Base-by-base conservation (phyloP, 37 sponge, comb jelly and placozoan genomes). In the Chondrilla cf. caribensis region DNA sequence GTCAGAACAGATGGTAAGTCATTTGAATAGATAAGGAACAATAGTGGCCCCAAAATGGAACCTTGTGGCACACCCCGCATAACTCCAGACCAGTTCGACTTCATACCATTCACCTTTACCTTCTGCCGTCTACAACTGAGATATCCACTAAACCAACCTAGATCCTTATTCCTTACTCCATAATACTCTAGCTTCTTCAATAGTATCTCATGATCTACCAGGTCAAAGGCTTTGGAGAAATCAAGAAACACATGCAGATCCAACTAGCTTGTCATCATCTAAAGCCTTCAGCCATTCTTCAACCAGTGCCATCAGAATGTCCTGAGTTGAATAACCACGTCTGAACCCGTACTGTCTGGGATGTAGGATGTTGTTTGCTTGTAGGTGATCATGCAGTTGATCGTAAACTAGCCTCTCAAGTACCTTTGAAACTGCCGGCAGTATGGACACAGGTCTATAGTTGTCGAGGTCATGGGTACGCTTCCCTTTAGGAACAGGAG, bases 61-160 rank as follows among this genome's bases (percentile, higher is more conserved):
- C 81, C 81, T 37, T 80, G 86, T 26, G 86, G 86, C 19, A 86
- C 86, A 26, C 85, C 85, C 31, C 32, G 66, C 24, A 32, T 36
- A 3, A 86, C 31, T 0, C 41, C 21, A 38, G 42, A 51, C 86
- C 86, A 86, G 26, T 43, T 18, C 3, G 60, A 70, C 2, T 21
- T 37, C 8, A n/a, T 38, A 21, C 14, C 58, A 37, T 41, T 58
- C 3, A 86, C 71, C 67, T 73, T 70, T 3, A 80, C 81, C 31
- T 72, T 64, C 47, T 86, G 81, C 0, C 36, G 17, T 28, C 85
- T 77, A 21, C 70, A 62, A 2, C 51, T 40, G n/a, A 84, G 32
- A 26, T 64, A 84, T 2, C 38, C 67, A 19, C 42, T 22, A 78
- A 84, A 84, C 85, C 85, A 84, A n/a, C 26, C 60, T 31, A 58